These are phyloP conservation scores for Galbula dea DNA, from an alignment of 2,113 vertebrate genomes.

Conservation along the genomic window DNA sequence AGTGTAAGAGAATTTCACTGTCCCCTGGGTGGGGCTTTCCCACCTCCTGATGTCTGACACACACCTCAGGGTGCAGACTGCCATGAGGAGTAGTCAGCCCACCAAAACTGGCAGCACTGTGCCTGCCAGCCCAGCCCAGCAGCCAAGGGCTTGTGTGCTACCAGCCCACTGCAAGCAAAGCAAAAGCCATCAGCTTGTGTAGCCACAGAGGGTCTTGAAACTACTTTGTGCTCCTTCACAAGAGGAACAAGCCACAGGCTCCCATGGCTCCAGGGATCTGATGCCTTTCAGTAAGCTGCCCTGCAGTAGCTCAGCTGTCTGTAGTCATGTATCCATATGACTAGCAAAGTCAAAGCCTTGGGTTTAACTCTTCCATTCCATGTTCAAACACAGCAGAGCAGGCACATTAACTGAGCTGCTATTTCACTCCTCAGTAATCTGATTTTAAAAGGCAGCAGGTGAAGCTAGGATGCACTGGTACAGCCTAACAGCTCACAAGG, in stretches of 20 bases:
- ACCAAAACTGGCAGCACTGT: background rate
- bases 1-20: background rate
- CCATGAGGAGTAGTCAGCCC: background rate
- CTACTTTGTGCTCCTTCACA: background rate
- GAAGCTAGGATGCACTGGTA: background rate
- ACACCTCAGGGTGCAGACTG: background rate
- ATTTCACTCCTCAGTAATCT: background rate
- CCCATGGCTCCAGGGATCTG: background rate
- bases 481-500: background rate
- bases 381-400: background rate
- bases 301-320: background rate
- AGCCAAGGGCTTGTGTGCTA: fast-evolving
- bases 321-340: too few relatives aligned
- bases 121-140: fast-evolving
- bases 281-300: background rate
- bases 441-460: background rate
- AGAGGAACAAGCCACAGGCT: background rate
- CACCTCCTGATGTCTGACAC: background rate
- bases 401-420: background rate
- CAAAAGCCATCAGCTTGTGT: background rate
- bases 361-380: background rate
- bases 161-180: background rate
- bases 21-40: background rate
- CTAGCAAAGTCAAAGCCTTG: background rate
- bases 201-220: background rate